A percentile compares a stretch with the other conserved stretches of the same genome.
Evolutionary conservation across 2,797 vertebrate genomes (phyloP).

Genomic region (Yasuhikotakia modesta): DNA sequence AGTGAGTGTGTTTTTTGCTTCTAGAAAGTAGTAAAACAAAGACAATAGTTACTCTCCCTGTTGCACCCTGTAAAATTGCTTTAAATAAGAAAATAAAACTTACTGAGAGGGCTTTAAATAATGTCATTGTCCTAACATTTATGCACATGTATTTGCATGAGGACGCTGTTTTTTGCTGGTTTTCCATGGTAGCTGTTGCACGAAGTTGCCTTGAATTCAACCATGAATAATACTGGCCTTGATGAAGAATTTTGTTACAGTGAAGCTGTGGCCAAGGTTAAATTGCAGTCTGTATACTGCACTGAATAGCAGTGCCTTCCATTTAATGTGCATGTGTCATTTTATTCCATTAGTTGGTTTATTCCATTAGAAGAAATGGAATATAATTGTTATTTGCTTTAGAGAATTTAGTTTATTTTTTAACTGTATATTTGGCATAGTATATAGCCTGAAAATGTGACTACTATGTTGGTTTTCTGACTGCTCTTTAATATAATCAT

Average conservation of each 20-base stretch:
- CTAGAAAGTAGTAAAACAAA: slow-evolving; percentile 47
- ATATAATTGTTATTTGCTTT: background rate
- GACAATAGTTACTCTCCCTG: slow-evolving; percentile 33
- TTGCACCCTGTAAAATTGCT: slow-evolving; percentile 1
- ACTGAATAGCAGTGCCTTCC: background rate
- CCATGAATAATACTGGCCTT: slow-evolving; percentile 44
- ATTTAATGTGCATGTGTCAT: background rate
- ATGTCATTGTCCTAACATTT: slow-evolving; percentile 4
- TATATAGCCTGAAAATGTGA: too few relatives aligned
- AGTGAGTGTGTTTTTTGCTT: slow-evolving; percentile 31
- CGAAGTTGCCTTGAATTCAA: slow-evolving; percentile 46
- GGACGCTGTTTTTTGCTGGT: slow-evolving; percentile 3
- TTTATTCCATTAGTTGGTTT: background rate
- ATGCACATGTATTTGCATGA: background rate
- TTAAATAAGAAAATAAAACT: slow-evolving; percentile 4
- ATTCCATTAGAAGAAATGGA: background rate
- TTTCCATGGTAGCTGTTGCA: slow-evolving; percentile 8
- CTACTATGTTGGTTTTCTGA: too few relatives aligned
- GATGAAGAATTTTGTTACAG: slow-evolving; percentile 13
- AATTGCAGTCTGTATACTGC: slow-evolving; percentile 29
- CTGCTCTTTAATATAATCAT: too few relatives aligned
- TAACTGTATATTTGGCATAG: background rate
- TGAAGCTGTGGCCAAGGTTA: slow-evolving; percentile 37
- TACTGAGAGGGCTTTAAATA: slow-evolving; percentile 14
- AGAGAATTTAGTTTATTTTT: background rate